Conservation (phyloP, 2,113 vertebrate genomes). For the Corydoras sp. region DNA sequence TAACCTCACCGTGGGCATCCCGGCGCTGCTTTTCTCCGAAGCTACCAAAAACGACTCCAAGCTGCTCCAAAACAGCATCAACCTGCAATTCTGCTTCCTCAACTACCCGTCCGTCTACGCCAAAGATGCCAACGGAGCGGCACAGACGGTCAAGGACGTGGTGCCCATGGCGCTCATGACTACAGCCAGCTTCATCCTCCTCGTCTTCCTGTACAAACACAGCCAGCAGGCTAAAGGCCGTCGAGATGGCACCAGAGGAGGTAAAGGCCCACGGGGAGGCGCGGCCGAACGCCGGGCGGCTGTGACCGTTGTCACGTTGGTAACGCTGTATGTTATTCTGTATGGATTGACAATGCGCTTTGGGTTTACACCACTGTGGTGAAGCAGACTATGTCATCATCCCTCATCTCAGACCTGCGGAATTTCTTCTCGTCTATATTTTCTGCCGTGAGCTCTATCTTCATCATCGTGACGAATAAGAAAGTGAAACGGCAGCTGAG, state of each 20-base stretch:
- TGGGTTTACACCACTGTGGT: slow-evolving; percentile 68
- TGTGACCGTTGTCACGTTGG: slow-evolving; percentile 59
- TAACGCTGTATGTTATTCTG: slow-evolving; percentile 61
- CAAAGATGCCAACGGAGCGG: slow-evolving; percentile 52
- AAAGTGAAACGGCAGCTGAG: slow-evolving; percentile 58
- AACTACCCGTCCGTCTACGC: slow-evolving; percentile 54
- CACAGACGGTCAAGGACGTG: slow-evolving; percentile 60
- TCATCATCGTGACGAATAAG: slow-evolving; percentile 65
- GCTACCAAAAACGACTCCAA: slow-evolving; percentile 42
- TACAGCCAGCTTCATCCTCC: slow-evolving; percentile 58
- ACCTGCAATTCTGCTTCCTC: slow-evolving; percentile 60
- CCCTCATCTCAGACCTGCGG: slow-evolving; percentile 62
- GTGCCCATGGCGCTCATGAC: slow-evolving; percentile 67
- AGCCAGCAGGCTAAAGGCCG: slow-evolving; percentile 51
- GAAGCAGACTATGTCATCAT: slow-evolving; percentile 54
- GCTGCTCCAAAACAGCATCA: slow-evolving; percentile 46
- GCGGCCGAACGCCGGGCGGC: slow-evolving; percentile 55
- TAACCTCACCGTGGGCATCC: slow-evolving; percentile 53
- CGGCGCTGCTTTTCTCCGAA: slow-evolving; percentile 52
- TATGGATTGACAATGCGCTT: slow-evolving; percentile 65
- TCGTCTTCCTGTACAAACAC: slow-evolving; percentile 64
- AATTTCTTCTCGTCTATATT: slow-evolving; percentile 67
- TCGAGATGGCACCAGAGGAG: background rate
- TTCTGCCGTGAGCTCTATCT: slow-evolving; percentile 60
- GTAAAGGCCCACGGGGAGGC: background rate